A percentile compares a stretch with the other conserved stretches of the same genome.
These are phyloP conservation scores for Alligator sinensis DNA, from an alignment of 2,113 vertebrate species.

Conservation along the genomic window DNA sequence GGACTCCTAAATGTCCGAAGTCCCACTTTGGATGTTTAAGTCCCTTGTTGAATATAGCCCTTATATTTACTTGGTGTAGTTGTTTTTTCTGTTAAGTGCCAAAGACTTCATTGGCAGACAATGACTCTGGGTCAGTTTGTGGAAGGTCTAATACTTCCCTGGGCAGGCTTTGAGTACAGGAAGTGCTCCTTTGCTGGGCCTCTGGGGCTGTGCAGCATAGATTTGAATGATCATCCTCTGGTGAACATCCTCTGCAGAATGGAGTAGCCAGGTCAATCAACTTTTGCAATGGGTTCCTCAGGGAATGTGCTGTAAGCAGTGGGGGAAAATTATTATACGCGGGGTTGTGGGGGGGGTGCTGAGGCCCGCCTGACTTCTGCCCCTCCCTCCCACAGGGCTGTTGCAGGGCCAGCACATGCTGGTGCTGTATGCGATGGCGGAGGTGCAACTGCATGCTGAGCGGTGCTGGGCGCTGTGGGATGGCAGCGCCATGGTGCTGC, in stretches of 20 bases:
- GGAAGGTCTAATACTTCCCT: rapidly evolving
- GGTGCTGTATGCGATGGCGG: no score
- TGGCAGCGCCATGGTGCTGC: no score
- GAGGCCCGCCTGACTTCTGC: no score
- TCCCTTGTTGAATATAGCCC: no score
- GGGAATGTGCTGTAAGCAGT: background rate
- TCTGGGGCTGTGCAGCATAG: background rate
- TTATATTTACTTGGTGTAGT: background rate
- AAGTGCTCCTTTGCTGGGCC: background rate
- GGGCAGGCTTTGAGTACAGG: background rate
- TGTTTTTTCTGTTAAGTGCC: background rate
- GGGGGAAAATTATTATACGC: no score
- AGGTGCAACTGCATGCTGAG: no score
- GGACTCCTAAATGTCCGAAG: no score
- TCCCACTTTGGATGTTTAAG: no score
- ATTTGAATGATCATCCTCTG: background rate
- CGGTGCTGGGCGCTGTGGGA: no score
- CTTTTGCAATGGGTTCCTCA: background rate
- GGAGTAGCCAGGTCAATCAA: background rate
- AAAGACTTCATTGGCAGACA: background rate
- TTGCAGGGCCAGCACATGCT: no score
- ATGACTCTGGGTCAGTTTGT: background rate
- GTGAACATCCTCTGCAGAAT: background rate
- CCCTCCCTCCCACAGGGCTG: background rate
- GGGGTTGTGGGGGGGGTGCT: no score